Evolutionary conservation across 2,797 vertebrate genomes (phyloP).

Genomic region (Ambastaia sidthimunki): DNA sequence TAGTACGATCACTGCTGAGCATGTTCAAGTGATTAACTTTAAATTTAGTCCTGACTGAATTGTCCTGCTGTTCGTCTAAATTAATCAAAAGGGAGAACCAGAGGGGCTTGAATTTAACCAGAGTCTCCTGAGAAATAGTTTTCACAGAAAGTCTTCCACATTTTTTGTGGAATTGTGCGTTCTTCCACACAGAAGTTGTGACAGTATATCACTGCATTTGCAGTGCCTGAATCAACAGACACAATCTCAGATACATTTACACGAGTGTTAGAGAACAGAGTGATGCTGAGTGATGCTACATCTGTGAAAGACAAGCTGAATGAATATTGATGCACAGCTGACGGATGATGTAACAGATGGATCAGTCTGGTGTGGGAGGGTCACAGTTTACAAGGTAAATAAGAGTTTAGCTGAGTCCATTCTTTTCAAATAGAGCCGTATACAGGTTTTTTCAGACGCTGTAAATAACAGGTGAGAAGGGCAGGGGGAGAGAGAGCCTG

Average conservation of each 20-base stretch:
- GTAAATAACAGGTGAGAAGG: slow-evolving; percentile 47
- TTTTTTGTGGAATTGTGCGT: too few relatives aligned
- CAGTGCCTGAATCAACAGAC: too few relatives aligned
- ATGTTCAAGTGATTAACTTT: too few relatives aligned
- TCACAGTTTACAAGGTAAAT: slow-evolving; percentile 32
- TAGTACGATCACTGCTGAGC: too few relatives aligned
- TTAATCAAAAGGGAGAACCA: too few relatives aligned
- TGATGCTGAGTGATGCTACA: slow-evolving; percentile 17
- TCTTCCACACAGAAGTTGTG: too few relatives aligned
- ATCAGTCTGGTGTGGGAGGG: neutral
- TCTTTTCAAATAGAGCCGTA: slow-evolving; percentile 16
- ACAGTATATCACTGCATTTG: too few relatives aligned
- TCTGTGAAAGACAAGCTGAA: slow-evolving; percentile 24
- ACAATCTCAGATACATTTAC: neutral
- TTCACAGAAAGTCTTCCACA: too few relatives aligned
- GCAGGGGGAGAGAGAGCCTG: slow-evolving; percentile 28
- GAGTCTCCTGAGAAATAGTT: too few relatives aligned
- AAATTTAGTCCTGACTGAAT: too few relatives aligned
- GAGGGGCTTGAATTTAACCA: too few relatives aligned
- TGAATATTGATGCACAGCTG: slow-evolving; percentile 46
- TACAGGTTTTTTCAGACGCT: slow-evolving; percentile 2
- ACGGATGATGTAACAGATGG: neutral
- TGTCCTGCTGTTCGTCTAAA: too few relatives aligned
- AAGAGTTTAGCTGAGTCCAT: slow-evolving; percentile 33
- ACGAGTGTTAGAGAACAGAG: slow-evolving; percentile 17